A percentile compares a stretch with the other conserved stretches of the same genome.
Evolutionary conservation across 2,797 vertebrate genomes (phyloP).

Genomic region (Lepilemur ruficaudatus): DNA sequence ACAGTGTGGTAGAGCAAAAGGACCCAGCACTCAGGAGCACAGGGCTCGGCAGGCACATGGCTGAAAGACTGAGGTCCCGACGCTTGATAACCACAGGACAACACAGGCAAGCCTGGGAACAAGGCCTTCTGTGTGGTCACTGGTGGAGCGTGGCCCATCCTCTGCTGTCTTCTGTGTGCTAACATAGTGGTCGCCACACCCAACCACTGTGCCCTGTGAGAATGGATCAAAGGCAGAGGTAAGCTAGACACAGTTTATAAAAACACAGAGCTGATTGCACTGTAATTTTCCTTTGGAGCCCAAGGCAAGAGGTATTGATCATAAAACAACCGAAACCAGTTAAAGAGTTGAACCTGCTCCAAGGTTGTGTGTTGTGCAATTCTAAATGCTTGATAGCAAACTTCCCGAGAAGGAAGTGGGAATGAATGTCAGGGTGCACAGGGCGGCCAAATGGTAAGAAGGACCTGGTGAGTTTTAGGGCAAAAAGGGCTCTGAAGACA

Average conservation of each 20-base stretch:
- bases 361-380: slow-evolving; percentile 61
- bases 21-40: neutral
- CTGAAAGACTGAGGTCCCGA: slow-evolving; percentile 37
- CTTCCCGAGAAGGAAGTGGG: neutral
- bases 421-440: slow-evolving; percentile 1
- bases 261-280: slow-evolving; percentile 77
- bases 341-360: slow-evolving; percentile 54
- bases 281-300: slow-evolving; percentile 63
- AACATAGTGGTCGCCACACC: slow-evolving; percentile 69
- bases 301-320: slow-evolving; percentile 77
- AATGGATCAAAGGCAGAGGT: slow-evolving; percentile 81
- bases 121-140: slow-evolving; percentile 72
- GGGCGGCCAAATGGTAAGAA: slow-evolving; percentile 54
- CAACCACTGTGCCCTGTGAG: slow-evolving; percentile 68
- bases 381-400: slow-evolving; percentile 58
- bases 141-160: slow-evolving; percentile 65
- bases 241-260: slow-evolving; percentile 77
- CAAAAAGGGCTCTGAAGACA: slow-evolving; percentile 36
- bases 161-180: slow-evolving; percentile 61
- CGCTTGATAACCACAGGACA: slow-evolving; percentile 5
- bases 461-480: slow-evolving; percentile 47
- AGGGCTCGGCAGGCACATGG: slow-evolving; percentile 5
- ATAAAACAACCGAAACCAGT: slow-evolving; percentile 77
- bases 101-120: neutral
- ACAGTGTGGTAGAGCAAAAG: slow-evolving; percentile 56